Percentiles rank a stretch among this genome's conserved stretches.
These are phyloP conservation scores for Phyllostomus hastatus DNA, from an alignment of 2,113 vertebrate genomes.

Conservation along the genomic window DNA sequence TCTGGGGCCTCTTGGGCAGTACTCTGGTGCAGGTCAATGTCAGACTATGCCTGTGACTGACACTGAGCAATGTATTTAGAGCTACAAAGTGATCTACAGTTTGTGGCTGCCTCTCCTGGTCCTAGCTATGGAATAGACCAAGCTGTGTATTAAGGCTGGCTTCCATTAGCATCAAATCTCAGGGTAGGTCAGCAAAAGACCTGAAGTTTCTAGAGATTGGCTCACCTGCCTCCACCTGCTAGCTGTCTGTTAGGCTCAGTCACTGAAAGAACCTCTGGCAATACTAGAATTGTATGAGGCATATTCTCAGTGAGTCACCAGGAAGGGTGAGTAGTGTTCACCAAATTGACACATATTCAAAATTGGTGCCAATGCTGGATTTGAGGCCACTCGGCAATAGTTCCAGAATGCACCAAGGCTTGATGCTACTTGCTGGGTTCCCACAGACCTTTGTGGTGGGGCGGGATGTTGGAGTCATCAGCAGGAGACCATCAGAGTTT, in stretches of 20 bases:
- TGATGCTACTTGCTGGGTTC: neutral
- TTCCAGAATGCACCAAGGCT: neutral
- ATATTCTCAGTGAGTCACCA: neutral
- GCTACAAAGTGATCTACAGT: neutral
- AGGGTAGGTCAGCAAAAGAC: neutral
- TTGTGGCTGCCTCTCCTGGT: neutral
- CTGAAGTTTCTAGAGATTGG: neutral
- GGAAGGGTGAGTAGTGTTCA: neutral
- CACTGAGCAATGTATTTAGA: neutral
- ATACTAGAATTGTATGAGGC: neutral
- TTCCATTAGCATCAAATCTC: neutral
- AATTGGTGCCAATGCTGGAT: neutral
- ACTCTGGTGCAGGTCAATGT: neutral
- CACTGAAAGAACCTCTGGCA: neutral
- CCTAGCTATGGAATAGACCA: neutral
- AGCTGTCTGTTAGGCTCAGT: neutral
- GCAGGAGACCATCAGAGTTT: neutral
- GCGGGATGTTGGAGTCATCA: neutral
- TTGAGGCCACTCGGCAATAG: neutral
- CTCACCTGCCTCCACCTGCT: neutral
- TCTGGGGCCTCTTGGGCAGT: neutral
- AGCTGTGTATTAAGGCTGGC: neutral
- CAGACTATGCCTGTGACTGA: neutral
- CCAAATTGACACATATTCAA: neutral
- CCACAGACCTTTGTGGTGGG: neutral